Percentiles rank a stretch among this genome's conserved stretches.
Conservation (phyloP, 2,797 vertebrate genomes). For the Pangasius djambal region DNA sequence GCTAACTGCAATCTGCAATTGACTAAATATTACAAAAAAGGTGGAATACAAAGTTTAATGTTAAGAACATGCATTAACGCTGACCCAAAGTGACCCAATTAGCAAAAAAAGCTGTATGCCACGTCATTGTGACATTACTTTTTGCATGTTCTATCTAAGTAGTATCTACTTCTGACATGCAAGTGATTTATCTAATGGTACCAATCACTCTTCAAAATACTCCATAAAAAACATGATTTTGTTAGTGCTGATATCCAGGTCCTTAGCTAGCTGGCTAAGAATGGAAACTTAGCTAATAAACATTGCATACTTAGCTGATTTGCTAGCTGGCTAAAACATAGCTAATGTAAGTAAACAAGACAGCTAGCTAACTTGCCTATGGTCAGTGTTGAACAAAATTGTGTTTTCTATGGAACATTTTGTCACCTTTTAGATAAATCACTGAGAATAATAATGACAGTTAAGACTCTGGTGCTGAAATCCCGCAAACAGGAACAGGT, state of each 20-base stretch:
- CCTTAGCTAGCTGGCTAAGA: neutral
- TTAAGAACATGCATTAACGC: neutral
- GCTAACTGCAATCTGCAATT: neutral
- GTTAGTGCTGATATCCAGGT: neutral
- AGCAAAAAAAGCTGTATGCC: neutral
- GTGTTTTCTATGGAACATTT: neutral
- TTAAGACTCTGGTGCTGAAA: conserved; percentile 4
- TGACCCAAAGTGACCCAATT: neutral
- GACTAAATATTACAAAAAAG: neutral
- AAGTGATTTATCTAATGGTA: neutral
- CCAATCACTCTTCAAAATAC: neutral
- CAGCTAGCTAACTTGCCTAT: neutral
- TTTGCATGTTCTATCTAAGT: neutral
- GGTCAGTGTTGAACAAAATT: too few relatives aligned
- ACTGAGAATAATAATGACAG: neutral
- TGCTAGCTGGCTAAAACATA: neutral
- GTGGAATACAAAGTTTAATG: neutral
- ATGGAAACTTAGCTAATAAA: neutral
- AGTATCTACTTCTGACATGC: neutral
- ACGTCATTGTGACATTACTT: too few relatives aligned
- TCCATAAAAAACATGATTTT: neutral
- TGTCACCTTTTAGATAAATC: neutral
- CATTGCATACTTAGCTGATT: neutral
- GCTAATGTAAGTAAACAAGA: neutral
- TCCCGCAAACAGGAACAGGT: neutral